Percentiles rank a stretch among this genome's conserved stretches.
These are phyloP conservation scores for Sarcophaga carnaria DNA, from an alignment of 2,888 invertebrate species.

Conservation along the genomic window DNA sequence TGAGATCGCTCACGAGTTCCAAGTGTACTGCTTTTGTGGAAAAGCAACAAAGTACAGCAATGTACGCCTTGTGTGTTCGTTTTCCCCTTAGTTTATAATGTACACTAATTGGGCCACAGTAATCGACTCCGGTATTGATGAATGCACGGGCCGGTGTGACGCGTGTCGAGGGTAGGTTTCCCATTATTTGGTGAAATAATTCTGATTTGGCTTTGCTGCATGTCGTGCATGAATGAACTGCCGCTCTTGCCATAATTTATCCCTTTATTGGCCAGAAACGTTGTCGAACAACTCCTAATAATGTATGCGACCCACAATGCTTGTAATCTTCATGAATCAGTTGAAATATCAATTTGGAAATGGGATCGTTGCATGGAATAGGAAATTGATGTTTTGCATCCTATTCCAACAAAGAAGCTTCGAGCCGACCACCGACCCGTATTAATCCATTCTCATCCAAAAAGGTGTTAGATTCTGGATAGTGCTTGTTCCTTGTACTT, in stretches of 20 bases:
- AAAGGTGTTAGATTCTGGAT: too few relatives aligned
- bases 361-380: slow-evolving; percentile 64
- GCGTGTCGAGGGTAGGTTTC: background rate
- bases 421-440: slow-evolving; percentile 48
- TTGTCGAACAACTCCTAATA: slow-evolving; percentile 14
- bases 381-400: slow-evolving; percentile 70
- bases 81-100: too few relatives aligned
- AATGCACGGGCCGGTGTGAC: too few relatives aligned
- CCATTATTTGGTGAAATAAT: background rate
- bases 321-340: background rate
- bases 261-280: slow-evolving; percentile 9
- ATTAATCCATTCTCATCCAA: background rate
- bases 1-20: too few relatives aligned
- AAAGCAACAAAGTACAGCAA: too few relatives aligned
- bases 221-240: background rate
- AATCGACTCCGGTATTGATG: background rate
- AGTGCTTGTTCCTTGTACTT: too few relatives aligned
- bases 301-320: slow-evolving; percentile 10
- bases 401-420: slow-evolving; percentile 50
- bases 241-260: too few relatives aligned
- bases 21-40: too few relatives aligned
- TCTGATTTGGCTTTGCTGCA: slow-evolving; percentile 3
- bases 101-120: too few relatives aligned
- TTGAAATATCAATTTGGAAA: slow-evolving; percentile 20
- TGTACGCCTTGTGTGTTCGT: too few relatives aligned